Evolutionary conservation across 2,113 vertebrate genomes (phyloP).

Genomic region (Tinamus guttatus): DNA sequence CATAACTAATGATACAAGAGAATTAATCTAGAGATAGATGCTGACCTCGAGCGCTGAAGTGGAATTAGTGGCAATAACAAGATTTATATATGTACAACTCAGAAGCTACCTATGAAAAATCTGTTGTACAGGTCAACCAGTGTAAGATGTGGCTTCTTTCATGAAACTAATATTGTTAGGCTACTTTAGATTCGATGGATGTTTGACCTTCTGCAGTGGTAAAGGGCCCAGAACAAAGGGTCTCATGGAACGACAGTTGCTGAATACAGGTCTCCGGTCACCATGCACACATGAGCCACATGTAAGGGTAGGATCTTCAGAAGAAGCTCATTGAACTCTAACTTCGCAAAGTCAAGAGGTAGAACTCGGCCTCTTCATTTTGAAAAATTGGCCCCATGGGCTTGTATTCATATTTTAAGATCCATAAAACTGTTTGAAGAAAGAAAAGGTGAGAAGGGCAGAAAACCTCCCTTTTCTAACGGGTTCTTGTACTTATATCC

Average conservation of each 20-base stretch:
- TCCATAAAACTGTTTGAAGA: slow-evolving; percentile 34
- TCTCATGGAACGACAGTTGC: not conserved
- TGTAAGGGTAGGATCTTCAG: not conserved
- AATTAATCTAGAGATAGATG: not conserved
- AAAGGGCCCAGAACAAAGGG: not conserved
- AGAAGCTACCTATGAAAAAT: not conserved
- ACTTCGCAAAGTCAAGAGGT: slow-evolving; percentile 15
- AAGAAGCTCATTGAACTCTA: slow-evolving; percentile 17
- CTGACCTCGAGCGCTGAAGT: fast-evolving
- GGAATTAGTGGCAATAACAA: not conserved
- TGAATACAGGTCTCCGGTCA: not conserved
- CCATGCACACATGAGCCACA: not conserved
- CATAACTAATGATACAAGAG: fast-evolving
- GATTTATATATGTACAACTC: not conserved
- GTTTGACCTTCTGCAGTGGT: not conserved
- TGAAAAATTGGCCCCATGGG: slow-evolving; percentile 46
- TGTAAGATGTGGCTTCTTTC: not conserved
- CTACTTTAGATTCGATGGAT: not conserved
- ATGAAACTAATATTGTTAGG: fast-evolving
- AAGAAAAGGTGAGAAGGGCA: slow-evolving; percentile 69
- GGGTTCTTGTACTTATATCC: slow-evolving; percentile 39
- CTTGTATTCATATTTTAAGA: slow-evolving; percentile 37
- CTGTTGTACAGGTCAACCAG: not conserved
- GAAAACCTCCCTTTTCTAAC: slow-evolving; percentile 33
- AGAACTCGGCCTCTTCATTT: slow-evolving; percentile 21